Evolutionary conservation across 2,888 invertebrate species (phyloP), one percentile per base, ranked within the genome.

Genomic region (Pollenia griseotomentosa): DNA sequence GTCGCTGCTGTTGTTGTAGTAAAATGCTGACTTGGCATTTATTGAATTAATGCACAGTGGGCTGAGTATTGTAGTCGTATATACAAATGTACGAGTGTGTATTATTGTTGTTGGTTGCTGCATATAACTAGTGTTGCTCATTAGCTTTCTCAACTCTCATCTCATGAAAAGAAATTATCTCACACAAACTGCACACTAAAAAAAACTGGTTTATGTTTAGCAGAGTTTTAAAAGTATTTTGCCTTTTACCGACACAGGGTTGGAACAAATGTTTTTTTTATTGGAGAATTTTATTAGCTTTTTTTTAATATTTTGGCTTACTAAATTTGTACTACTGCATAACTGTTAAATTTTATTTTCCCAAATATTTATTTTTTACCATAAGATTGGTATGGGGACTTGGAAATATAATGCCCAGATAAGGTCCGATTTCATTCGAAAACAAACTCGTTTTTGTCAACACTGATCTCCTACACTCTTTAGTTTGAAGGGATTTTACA

Each of bases 11-110:
- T 42, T 44, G 59, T 79, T 42, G 70, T 79, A 61, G 70, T 81
- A 46, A n/a, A 65, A 73, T 81, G 63, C 80, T 80, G 44, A 55
- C 63, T 71, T 63, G 16, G 11, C 55, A 65, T 81, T 74, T 81
- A 74, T 81, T 81, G 81, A 74, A 81, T 81, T 81, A 81, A 81
- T 81, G 81, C 81, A 81, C 81, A 81, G 73, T 81, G 81, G 73
- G 73, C 40, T 71, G 10, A 53, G 2, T 53, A 65, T 19, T 75
- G 44, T 51, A 12, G n/a, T 10, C 16, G 44, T 44, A 11, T 16
- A 9, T 46, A 14, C 14, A 44, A 8, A n/a, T 33, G 46, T 44
- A 40, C 11, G 12, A 65, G 4, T 73, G 63, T 46, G 11, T 65
- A 12, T 57, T 46, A 12, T 66, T 73, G 57, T 74, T 81, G 57